A percentile compares a stretch with the other conserved stretches of the same genome.
Conservation (phyloP, 2,113 vertebrate species). For the Neodon shergylaensis region DNA sequence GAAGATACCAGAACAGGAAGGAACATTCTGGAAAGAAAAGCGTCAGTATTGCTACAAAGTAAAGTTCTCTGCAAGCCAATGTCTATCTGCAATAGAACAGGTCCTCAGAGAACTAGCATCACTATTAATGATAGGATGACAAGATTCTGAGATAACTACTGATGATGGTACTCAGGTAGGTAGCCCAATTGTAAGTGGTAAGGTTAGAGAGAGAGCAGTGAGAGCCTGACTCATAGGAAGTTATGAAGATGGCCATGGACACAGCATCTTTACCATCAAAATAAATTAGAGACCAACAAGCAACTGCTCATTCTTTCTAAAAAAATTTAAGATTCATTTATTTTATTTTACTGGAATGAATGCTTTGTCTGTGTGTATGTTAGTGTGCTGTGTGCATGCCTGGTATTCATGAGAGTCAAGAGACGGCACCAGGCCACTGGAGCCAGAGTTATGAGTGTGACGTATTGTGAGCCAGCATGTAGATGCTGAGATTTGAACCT, state of each 20-base stretch:
- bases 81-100: not conserved
- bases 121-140: not conserved
- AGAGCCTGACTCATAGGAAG: not conserved
- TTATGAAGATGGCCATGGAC: not conserved
- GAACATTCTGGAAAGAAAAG: not conserved
- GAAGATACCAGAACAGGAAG: constrained; percentile 31
- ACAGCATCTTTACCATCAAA: not conserved
- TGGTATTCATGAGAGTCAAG: not conserved
- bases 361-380: not conserved
- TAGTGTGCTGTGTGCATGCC: not conserved
- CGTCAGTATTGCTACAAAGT: not conserved
- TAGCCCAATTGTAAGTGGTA: not conserved
- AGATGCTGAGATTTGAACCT: not conserved
- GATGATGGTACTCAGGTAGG: not conserved
- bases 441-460: not conserved
- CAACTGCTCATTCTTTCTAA: not conserved
- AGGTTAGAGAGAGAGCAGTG: not conserved
- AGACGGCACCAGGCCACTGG: not conserved
- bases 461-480: not conserved
- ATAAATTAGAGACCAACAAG: not conserved
- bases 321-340: not conserved
- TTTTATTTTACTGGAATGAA: not conserved
- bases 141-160: not conserved
- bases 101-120: not conserved
- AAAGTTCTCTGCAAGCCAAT: not conserved